Evolutionary conservation across 2,113 vertebrate species (phyloP).

Genomic region (Tetrax tetrax): DNA sequence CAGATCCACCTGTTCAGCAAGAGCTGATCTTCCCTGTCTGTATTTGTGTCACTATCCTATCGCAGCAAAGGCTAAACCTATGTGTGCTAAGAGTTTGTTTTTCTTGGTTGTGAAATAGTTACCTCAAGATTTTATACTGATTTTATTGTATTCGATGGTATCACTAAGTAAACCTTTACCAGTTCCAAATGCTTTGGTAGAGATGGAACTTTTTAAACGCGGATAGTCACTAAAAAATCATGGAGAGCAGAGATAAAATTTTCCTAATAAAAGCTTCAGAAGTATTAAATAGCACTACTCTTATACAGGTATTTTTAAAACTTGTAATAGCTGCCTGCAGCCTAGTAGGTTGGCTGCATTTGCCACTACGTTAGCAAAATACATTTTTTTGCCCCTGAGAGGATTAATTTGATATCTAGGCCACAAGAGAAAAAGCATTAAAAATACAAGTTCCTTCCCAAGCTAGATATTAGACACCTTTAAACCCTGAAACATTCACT

Average conservation of each 20-base stretch:
- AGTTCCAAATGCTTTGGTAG: background rate
- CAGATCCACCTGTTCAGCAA: background rate
- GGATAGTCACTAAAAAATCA: background rate
- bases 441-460: background rate
- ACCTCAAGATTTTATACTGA: background rate
- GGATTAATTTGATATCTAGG: background rate
- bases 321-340: background rate
- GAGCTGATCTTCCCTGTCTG: background rate
- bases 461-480: background rate
- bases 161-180: background rate
- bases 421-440: background rate
- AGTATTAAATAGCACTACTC: background rate
- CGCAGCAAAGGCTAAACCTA: background rate
- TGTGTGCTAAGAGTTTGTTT: background rate
- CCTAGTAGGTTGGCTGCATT: background rate
- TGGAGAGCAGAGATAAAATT: background rate
- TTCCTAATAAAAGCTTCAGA: background rate
- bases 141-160: background rate
- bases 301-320: background rate
- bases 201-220: background rate
- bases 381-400: background rate
- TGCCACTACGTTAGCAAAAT: background rate
- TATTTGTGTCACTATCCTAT: background rate
- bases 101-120: background rate
- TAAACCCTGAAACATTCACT: background rate